Evolutionary conservation across 2,113 vertebrate species (phyloP), one percentile per base, ranked within the genome.

Genomic region (Polyodon spathula): DNA sequence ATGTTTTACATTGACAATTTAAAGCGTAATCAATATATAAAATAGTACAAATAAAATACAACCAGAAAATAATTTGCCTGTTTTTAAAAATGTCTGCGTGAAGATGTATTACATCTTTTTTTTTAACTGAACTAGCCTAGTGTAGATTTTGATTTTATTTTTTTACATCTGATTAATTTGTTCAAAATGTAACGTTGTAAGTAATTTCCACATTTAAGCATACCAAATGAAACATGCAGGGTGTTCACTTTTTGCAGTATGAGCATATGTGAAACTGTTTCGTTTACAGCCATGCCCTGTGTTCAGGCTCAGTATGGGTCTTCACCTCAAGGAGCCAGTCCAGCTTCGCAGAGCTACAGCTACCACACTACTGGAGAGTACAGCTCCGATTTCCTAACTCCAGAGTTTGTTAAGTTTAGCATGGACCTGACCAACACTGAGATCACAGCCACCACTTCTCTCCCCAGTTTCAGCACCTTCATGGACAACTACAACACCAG

Each of bases 391-490:
- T 99, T 98, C 90, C 75, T 97, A 79, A 97, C 94, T 57, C 95
- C 96, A 61, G 96, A 99, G 89, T 99, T 98, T 73, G 96, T 98
- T 76, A 99, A 99, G 93, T 99, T 99, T 91, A 97, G 95, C 88
- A 99, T 99, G 96, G 96, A 99, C 91, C 92, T 98, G 85, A 99
- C 94, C 92, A 99, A 98, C 88, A 98, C 96, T 65, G 96, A 99
- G 81, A 98, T 99, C 88, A 93, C 94, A 68, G 93, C 95, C 73
- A 98, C 95, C 71, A 97, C 96, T 73, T 99, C 96, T 78, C 92
- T 97, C 69, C 95, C 96, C 77, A 98, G 96, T 87, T 99, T 99
- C 89, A 99, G 94, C 75, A 98, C 95, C 74, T 99, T 99, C 89
- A 95, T 99, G 94, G 96, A 99, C 91, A 98, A 92, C 91, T 97